Percentiles rank a stretch among this genome's conserved stretches.
These are phyloP conservation scores for Narcine bancroftii DNA, from an alignment of 2,113 vertebrate genomes.

Conservation along the genomic window DNA sequence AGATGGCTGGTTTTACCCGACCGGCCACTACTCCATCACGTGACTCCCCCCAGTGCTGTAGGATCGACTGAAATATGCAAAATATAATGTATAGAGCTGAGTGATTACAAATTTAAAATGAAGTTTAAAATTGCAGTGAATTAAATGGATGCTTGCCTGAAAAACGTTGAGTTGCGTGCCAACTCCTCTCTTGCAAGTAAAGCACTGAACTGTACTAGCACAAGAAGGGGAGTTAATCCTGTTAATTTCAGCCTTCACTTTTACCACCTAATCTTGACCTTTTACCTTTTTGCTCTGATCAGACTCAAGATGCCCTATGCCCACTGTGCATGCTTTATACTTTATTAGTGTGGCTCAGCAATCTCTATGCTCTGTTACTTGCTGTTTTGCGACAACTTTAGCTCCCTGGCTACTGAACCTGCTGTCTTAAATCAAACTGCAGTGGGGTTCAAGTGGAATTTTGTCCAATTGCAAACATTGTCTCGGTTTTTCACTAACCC, in stretches of 20 bases:
- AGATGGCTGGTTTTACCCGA: no score
- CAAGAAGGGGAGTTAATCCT: neutral
- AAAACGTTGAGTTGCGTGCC: neutral
- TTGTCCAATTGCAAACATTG: neutral
- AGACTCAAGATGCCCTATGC: neutral
- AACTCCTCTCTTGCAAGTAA: neutral
- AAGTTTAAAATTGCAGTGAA: neutral
- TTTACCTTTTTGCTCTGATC: neutral
- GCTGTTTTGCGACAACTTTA: neutral
- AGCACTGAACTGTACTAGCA: neutral
- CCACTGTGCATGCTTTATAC: neutral
- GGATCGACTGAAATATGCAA: no score
- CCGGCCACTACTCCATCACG: no score
- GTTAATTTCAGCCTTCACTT: neutral
- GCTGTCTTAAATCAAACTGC: no score
- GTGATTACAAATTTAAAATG: neutral
- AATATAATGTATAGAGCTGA: neutral
- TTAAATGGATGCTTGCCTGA: neutral
- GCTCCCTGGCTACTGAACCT: neutral
- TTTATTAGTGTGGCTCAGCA: neutral
- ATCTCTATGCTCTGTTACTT: neutral
- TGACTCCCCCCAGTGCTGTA: no score
- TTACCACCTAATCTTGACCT: neutral
- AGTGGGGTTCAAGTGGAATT: neutral
- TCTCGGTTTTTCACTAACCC: neutral